Percentiles rank a stretch among this genome's conserved stretches.
phyloP scores from a whole-genome alignment of 2,888 invertebrate genomes.

The Lasioglossum marginatum region DNA sequence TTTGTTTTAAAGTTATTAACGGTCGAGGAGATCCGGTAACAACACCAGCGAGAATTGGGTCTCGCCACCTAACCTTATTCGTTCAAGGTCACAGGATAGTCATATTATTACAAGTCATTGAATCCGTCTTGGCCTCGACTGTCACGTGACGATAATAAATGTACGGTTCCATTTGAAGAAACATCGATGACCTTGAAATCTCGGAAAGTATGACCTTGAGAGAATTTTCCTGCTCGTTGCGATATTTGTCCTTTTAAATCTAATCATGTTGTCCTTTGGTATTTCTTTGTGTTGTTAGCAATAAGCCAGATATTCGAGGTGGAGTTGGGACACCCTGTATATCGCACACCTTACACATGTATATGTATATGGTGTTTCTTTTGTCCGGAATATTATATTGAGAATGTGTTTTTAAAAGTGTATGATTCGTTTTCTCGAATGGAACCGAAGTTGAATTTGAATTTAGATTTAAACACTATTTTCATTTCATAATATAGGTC shows the following conservation, averaged over 20 bases:
- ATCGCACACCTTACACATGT: neutral
- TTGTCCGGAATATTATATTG: neutral
- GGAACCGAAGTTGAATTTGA: no score
- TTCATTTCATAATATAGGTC: no score
- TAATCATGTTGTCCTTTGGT: neutral
- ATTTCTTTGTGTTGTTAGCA: neutral
- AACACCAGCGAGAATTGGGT: neutral
- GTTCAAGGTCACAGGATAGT: neutral
- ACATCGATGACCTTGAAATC: conserved; percentile 1
- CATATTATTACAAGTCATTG: neutral
- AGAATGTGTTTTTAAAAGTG: neutral
- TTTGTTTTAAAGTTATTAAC: neutral
- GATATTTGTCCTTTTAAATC: neutral
- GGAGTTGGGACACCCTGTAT: neutral
- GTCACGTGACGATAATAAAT: neutral
- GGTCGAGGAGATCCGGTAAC: neutral
- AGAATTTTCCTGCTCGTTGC: neutral
- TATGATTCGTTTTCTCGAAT: neutral
- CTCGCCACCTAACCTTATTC: neutral
- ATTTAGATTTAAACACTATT: no score
- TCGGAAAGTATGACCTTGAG: neutral
- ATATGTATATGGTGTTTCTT: neutral
- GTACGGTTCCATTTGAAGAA: neutral
- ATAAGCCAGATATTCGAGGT: neutral
- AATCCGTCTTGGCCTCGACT: neutral